A percentile compares a stretch with the other conserved stretches of the same genome.
phyloP scores from a whole-genome alignment of 2,113 vertebrate genomes.

The Vidua chalybeata region DNA sequence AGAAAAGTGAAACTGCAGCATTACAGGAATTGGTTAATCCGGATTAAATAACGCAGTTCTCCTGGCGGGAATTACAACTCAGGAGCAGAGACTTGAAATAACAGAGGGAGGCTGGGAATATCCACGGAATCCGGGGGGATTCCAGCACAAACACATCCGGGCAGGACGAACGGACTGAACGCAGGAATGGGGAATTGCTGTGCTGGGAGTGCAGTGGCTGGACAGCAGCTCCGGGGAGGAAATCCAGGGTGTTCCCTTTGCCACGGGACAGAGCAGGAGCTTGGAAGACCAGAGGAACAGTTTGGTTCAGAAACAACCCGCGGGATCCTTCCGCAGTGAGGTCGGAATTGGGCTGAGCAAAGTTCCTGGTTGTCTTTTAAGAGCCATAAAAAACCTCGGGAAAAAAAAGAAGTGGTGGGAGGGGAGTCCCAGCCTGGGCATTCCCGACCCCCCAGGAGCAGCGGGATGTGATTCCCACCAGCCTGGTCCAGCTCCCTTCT shows the following conservation, averaged over 20 bases:
- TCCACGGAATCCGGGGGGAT: background rate
- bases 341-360: background rate
- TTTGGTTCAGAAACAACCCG: background rate
- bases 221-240: slow-evolving; percentile 8
- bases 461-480: background rate
- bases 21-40: slow-evolving; percentile 55
- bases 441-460: background rate
- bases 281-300: slow-evolving; percentile 64
- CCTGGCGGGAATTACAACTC: background rate
- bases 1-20: slow-evolving; percentile 60
- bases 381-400: background rate
- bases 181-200: background rate
- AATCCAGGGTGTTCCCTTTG: slow-evolving; percentile 38
- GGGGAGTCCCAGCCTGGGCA: background rate
- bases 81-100: slow-evolving; percentile 8
- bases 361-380: background rate
- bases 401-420: background rate
- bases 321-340: background rate
- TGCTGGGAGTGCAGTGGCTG: background rate
- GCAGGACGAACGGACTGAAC: background rate
- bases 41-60: background rate
- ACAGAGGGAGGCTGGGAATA: background rate
- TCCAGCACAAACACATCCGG: slow-evolving; percentile 42
- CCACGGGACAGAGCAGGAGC: background rate
- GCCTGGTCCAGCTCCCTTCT: background rate